phyloP scores from a whole-genome alignment of 2,797 vertebrate genomes.

The Sandelia bainsii region DNA sequence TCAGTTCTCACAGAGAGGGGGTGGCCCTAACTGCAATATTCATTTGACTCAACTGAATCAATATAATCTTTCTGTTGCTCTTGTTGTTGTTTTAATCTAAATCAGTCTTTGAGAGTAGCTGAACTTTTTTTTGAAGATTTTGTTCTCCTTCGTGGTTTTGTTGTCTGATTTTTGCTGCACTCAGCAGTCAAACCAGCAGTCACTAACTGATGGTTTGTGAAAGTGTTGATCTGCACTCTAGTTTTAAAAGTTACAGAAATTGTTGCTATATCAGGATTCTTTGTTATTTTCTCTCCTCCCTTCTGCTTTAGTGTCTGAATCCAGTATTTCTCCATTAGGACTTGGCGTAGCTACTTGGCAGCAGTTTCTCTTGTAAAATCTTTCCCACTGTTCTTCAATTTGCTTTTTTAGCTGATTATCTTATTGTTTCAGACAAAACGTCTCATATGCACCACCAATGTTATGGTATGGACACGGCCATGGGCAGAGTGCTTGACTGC shows the following conservation, averaged over 20 bases:
- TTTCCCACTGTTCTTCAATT: not conserved
- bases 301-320: not conserved
- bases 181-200: too few species aligned
- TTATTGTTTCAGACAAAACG: not conserved
- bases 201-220: slow-evolving; percentile 18
- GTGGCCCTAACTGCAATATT: not conserved
- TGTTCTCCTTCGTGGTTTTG: not conserved
- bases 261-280: slow-evolving; percentile 15
- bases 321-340: slow-evolving; percentile 3
- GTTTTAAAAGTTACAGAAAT: slow-evolving; percentile 21
- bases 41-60: slow-evolving; percentile 19
- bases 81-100: not conserved
- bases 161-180: not conserved
- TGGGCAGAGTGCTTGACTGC: not conserved
- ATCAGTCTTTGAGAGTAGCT: slow-evolving; percentile 14
- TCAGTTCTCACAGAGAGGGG: not conserved
- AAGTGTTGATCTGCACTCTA: slow-evolving; percentile 5
- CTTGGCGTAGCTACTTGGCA: slow-evolving; percentile 33
- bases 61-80: too few species aligned
- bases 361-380: slow-evolving; percentile 8
- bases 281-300: not conserved
- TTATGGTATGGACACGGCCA: not conserved
- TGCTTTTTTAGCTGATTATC: not conserved
- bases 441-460: not conserved
- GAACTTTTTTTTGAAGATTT: slow-evolving; percentile 2